A percentile compares a stretch with the other conserved stretches of the same genome.
Evolutionary conservation across 2,113 vertebrate species (phyloP).

Genomic region (Phrynosoma platyrhinos): DNA sequence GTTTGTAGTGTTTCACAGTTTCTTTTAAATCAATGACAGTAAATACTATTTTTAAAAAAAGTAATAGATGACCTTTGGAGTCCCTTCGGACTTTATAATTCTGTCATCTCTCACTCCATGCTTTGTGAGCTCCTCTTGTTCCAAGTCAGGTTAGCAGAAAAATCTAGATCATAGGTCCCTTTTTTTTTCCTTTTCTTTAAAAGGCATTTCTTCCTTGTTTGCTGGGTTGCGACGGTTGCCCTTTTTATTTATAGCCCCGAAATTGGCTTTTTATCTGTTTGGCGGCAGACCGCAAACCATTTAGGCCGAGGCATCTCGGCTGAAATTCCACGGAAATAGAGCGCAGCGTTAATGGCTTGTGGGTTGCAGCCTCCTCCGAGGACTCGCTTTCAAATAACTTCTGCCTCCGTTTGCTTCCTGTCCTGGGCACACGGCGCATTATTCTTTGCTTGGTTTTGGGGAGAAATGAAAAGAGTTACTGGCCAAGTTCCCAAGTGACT

Average conservation of each 20-base stretch:
- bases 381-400: background rate
- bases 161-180: background rate
- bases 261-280: background rate
- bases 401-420: background rate
- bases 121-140: background rate
- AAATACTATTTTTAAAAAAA: too few relatives aligned
- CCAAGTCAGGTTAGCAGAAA: background rate
- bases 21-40: too few relatives aligned
- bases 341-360: slow-evolving; percentile 1
- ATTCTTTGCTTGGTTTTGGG: background rate
- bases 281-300: slow-evolving; percentile 26
- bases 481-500: background rate
- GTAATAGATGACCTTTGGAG: background rate
- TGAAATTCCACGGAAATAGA: slow-evolving; percentile 4
- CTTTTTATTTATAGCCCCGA: background rate
- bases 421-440: background rate
- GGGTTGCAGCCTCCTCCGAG: background rate
- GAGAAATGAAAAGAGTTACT: background rate
- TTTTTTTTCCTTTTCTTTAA: background rate
- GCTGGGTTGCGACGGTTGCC: background rate
- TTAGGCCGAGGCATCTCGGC: slow-evolving; percentile 10
- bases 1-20: too few relatives aligned
- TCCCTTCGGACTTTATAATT: background rate
- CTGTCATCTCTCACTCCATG: too few relatives aligned
- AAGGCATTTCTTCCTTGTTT: background rate